Base-by-base conservation (phyloP, 2,888 invertebrate genomes). In the Drosophila putrida region DNA sequence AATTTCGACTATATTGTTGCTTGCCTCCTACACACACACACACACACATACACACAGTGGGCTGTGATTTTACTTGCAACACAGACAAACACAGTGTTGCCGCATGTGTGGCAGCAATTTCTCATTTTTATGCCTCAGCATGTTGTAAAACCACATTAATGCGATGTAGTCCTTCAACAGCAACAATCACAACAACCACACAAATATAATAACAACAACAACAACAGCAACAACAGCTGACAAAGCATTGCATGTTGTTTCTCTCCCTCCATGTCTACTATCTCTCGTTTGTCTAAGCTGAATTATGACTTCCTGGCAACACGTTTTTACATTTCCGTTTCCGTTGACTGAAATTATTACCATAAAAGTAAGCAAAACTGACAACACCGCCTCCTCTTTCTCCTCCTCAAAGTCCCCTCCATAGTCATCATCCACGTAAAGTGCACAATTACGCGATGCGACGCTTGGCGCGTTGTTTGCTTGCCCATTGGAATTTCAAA, bases 261-360 rank as follows among this genome's bases (percentile, higher is more conserved):
- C n/a, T n/a, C n/a, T n/a, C n/a, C 10, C 27, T n/a, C n/a, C 25
- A 10, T 10, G 35, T 62, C 35, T 54, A 63, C 65, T 72, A 70
- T 75, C 73, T 85, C 46, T 74, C 80, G 87, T 85, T 86, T 88
- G 85, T 83, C 85, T 88, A 88, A 85, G 87, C 85, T 85, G 77
- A 85, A 83, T 86, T 80, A 85, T 88, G 84, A 86, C 81, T 88
- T 85, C 88, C 85, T 88, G 88, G 75, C 73, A 88, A 88, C 85
- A 86, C 88, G 78, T 88, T 85, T 85, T 88, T 88, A 85, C 83
- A 85, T 85, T 88, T 85, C 85, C 85, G 78, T 75, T 85, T 88
- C 85, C 87, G 85, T 54, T 82, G 71, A 73, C 84, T 79, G 77
- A 88, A 85, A 85, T 86, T 79, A 88, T 85, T 83, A 80, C 79